phyloP scores from a whole-genome alignment of 1,140 invertebrate species.

The Cotesia glomerata region DNA sequence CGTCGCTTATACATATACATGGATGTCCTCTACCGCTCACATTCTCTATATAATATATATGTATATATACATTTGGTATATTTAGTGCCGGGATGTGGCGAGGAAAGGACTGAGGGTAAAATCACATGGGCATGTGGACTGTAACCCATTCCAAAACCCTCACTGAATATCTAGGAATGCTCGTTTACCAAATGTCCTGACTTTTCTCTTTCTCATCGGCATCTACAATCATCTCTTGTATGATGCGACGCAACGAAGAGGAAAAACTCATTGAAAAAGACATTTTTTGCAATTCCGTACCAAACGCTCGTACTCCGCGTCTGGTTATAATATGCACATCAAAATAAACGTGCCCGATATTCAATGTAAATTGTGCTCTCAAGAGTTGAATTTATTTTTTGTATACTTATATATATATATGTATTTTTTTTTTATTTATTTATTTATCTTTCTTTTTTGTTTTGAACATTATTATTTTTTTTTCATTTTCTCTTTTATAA shows the following conservation, averaged over 20 bases:
- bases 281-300: not conserved
- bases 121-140: constrained; percentile 11
- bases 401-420: too few species aligned
- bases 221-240: not conserved
- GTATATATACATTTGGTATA: too few species aligned
- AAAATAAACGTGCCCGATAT: too few species aligned
- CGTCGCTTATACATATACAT: constrained; percentile 40
- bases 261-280: not conserved
- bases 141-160: constrained; percentile 24
- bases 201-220: constrained; percentile 12
- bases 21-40: constrained; percentile 21
- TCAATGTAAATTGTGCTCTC: too few species aligned
- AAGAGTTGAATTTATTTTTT: too few species aligned
- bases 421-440: too few species aligned
- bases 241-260: not conserved
- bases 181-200: constrained; percentile 19
- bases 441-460: too few species aligned
- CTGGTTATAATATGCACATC: too few species aligned
- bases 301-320: too few species aligned
- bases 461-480: too few species aligned
- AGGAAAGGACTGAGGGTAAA: not conserved
- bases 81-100: constrained; percentile 10
- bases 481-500: too few species aligned
- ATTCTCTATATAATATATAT: constrained; percentile 2
- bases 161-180: constrained; percentile 14